Conservation (phyloP, 1,140 invertebrate species). For the Aleiodes sp. region DNA sequence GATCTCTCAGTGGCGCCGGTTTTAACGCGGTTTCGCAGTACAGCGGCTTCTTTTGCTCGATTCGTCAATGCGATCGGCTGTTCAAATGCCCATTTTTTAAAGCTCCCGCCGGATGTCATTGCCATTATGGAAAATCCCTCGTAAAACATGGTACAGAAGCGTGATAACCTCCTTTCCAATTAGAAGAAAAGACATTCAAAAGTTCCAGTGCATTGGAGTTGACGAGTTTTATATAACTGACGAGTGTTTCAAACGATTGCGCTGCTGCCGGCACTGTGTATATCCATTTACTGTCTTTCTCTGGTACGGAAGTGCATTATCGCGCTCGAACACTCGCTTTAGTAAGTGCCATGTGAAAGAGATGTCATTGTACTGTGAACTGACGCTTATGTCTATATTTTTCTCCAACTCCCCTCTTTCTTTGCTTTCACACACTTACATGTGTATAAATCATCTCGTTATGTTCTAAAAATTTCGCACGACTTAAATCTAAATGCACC, state of each 20-base stretch:
- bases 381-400: background rate
- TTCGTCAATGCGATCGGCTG: slow-evolving; percentile 25
- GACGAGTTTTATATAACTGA: slow-evolving; percentile 4
- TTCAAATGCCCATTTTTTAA: background rate
- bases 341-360: slow-evolving; percentile 32
- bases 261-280: background rate
- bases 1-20: slow-evolving; percentile 43
- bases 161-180: slow-evolving; percentile 17
- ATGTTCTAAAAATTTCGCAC: slow-evolving; percentile 16
- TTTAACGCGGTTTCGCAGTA: slow-evolving; percentile 29
- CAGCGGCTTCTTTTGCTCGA: background rate
- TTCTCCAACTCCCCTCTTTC: background rate
- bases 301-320: slow-evolving; percentile 40
- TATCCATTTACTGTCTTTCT: slow-evolving; percentile 18
- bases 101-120: slow-evolving; percentile 7
- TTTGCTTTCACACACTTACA: background rate
- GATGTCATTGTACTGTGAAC: background rate
- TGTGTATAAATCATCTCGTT: slow-evolving; percentile 10
- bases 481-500: background rate
- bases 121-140: background rate
- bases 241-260: slow-evolving; percentile 16
- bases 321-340: slow-evolving; percentile 35
- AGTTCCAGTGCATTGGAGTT: background rate
- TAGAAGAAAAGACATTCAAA: background rate
- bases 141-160: slow-evolving; percentile 16